phyloP scores from a whole-genome alignment of 2,888 invertebrate species.

The Enoplolaimus lenunculus region DNA sequence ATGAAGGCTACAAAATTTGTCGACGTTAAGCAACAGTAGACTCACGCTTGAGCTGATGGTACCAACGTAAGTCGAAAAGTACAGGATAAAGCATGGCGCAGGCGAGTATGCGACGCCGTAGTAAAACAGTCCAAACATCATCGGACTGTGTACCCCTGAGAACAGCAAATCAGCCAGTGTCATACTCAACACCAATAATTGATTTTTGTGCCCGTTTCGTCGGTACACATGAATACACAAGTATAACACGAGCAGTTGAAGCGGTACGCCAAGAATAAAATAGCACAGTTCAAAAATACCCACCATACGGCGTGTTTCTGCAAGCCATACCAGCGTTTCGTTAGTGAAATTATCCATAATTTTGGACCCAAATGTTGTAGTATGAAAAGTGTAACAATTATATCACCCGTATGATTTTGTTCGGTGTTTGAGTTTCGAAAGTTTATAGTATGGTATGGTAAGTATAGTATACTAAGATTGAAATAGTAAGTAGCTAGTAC shows the following conservation, averaged over 20 bases:
- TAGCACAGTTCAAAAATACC: not conserved
- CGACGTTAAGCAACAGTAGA: conserved; percentile 18
- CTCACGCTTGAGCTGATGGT: conserved; percentile 18
- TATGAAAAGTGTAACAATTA: too few relatives aligned
- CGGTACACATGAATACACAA: not conserved
- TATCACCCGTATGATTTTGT: too few relatives aligned
- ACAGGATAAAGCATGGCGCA: conserved; percentile 18
- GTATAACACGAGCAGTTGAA: conserved; percentile 1
- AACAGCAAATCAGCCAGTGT: conserved; percentile 19
- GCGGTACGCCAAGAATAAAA: conserved; percentile 3
- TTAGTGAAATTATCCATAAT: not conserved
- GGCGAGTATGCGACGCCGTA: not conserved
- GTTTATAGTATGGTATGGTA: too few relatives aligned
- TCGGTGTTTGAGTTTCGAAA: too few relatives aligned
- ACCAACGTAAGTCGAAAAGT: conserved; percentile 11
- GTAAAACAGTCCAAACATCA: conserved; percentile 15
- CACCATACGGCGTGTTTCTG: not conserved
- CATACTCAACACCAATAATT: conserved; percentile 20
- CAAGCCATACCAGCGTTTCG: not conserved
- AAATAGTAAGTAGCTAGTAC: too few relatives aligned
- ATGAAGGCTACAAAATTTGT: conserved; percentile 18
- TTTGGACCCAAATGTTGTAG: too few relatives aligned
- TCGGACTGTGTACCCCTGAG: conserved; percentile 6
- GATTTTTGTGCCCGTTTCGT: conserved; percentile 17
- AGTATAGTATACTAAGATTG: too few relatives aligned